These are phyloP conservation scores for Drosophila teissieri DNA, from an alignment of 1,140 invertebrate genomes.

Conservation along the genomic window DNA sequence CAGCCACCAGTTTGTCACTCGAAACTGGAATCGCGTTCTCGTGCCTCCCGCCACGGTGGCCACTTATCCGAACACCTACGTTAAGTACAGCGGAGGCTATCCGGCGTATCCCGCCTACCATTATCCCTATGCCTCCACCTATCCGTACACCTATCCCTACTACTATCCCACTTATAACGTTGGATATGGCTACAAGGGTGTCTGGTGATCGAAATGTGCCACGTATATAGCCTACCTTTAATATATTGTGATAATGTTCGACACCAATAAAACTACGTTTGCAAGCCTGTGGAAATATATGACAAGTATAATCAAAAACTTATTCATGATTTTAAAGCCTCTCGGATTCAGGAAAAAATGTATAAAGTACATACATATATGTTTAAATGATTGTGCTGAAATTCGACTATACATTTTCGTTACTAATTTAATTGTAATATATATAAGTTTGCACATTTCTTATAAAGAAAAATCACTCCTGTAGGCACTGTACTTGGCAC, in stretches of 20 bases:
- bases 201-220: constrained; percentile 43
- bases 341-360: too few relatives aligned
- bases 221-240: neutral
- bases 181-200: constrained; percentile 66
- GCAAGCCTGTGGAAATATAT: neutral
- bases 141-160: constrained; percentile 54
- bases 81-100: constrained; percentile 45
- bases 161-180: constrained; percentile 47
- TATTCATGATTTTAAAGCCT: too few relatives aligned
- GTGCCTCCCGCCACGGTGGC: constrained; percentile 42
- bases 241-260: constrained; percentile 58
- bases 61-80: constrained; percentile 57
- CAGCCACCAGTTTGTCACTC: constrained; percentile 71
- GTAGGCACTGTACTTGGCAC: neutral
- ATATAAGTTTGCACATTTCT: too few relatives aligned
- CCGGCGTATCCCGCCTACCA: constrained; percentile 14
- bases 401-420: neutral
- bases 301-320: neutral
- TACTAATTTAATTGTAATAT: neutral
- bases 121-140: constrained; percentile 29
- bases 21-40: constrained; percentile 60
- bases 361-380: too few relatives aligned
- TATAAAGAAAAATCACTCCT: too few relatives aligned
- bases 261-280: constrained; percentile 13
- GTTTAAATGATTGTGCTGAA: too few relatives aligned